These are phyloP conservation scores for Lapara coniferarum DNA, from an alignment of 2,888 invertebrate genomes.

Conservation along the genomic window DNA sequence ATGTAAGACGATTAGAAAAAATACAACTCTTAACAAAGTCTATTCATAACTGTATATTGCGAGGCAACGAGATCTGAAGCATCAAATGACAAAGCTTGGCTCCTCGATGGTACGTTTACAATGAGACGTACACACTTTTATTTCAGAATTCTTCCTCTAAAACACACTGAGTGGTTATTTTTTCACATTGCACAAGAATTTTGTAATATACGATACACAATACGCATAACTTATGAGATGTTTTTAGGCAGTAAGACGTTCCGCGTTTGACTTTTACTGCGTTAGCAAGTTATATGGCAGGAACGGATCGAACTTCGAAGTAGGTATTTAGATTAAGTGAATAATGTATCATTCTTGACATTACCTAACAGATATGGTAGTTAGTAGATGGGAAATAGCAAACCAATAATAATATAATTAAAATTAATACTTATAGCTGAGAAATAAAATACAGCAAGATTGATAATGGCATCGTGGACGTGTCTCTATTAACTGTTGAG, in stretches of 20 bases:
- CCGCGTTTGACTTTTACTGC: too few species aligned
- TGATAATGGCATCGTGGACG: conserved; percentile 41
- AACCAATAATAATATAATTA: background rate
- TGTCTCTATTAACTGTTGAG: conserved; percentile 49
- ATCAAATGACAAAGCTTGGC: conserved; percentile 68
- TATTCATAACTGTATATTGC: conserved; percentile 45
- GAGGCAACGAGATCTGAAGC: conserved; percentile 57
- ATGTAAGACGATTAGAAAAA: background rate
- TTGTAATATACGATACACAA: too few species aligned
- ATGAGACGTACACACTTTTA: conserved; percentile 34
- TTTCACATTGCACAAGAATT: too few species aligned
- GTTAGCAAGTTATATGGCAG: too few species aligned
- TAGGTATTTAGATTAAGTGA: too few species aligned
- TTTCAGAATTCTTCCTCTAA: background rate
- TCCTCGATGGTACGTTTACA: conserved; percentile 50
- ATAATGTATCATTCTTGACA: too few species aligned
- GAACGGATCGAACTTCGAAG: too few species aligned
- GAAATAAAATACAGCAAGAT: background rate
- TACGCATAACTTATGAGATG: too few species aligned
- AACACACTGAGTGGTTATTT: too few species aligned
- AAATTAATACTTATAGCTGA: background rate
- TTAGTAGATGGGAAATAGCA: too few species aligned
- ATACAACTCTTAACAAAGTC: conserved; percentile 5
- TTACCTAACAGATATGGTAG: too few species aligned
- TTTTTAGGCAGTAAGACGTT: too few species aligned